Base-by-base conservation (phyloP, 2,797 vertebrate genomes). In the Parambassis ranga region DNA sequence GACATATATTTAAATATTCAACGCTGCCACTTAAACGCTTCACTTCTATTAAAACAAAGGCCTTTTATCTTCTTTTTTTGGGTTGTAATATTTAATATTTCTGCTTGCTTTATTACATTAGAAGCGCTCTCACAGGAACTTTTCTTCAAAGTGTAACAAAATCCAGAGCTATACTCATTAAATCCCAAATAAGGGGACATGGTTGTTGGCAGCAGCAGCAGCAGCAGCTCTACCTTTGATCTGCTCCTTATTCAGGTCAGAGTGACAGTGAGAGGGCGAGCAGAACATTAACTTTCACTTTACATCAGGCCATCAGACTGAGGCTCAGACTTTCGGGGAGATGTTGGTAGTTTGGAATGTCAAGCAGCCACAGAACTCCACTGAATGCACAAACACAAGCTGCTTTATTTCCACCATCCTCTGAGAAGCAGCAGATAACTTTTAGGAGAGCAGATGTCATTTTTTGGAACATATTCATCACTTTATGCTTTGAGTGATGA, bases 181-280 rank as follows among this genome's bases (percentile, higher is more conserved):
- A 18, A 27, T 18, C 13, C 16, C 44, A 18, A 28, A 27, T 1
- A 18, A 1, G 24, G 15, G 10, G 26, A 10, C 42, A 18, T 2
- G 7, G 13, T 1, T 18, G 42, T 42, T 46, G 26, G 4, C 10
- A 28, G 18, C 42, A 13, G 28, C 10, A 30, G 26, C n/a, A 46
- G 3, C 18, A 0, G 2, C 4, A 26, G 0, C 8, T 30, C 42
- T 19, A 18, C 46, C 46, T 30, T 0, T 46, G 7, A 27, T 19
- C 16, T 30, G 26, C 26, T 5, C 9, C 18, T 0, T 44, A 28
- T 44, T 44, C 42, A 8, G 10, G 24, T 44, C 6, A 16, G 8
- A 19, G 6, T 13, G 26, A 16, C 7, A 0, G 13, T 44, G 18
- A 6, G 5, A 44, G 15, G 26, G 11, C 18, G 26, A 28, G 26